phyloP scores from a whole-genome alignment of 2,797 vertebrate species.

The Orientallactaga sibirica region DNA sequence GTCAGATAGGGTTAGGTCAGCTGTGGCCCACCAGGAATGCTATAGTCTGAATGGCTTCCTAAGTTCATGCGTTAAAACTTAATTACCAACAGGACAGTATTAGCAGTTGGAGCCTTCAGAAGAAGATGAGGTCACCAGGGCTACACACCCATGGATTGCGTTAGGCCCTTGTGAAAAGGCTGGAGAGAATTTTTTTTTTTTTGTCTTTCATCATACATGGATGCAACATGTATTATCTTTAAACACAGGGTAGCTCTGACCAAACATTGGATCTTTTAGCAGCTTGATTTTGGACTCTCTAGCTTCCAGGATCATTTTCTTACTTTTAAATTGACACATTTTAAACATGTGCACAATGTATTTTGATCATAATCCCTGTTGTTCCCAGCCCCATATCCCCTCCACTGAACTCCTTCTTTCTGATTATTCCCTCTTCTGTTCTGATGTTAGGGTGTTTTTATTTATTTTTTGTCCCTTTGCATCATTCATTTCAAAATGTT shows the following conservation, averaged over 20 bases:
- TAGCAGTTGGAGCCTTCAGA: not conserved
- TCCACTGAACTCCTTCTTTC: too few relatives aligned
- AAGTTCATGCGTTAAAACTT: not conserved
- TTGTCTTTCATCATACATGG: not conserved
- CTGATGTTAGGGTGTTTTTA: too few relatives aligned
- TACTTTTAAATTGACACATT: too few relatives aligned
- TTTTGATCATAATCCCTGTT: too few relatives aligned
- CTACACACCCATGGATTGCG: not conserved
- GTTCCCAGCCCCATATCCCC: too few relatives aligned
- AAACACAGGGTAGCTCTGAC: not conserved
- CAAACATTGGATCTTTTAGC: not conserved
- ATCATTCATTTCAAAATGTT: too few relatives aligned
- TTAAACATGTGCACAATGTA: too few relatives aligned
- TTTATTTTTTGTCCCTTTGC: too few relatives aligned
- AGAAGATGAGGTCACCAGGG: not conserved
- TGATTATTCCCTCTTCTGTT: too few relatives aligned
- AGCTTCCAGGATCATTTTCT: not conserved
- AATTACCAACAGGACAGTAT: not conserved
- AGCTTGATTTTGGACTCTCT: not conserved
- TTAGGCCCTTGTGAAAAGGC: not conserved
- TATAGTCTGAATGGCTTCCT: not conserved
- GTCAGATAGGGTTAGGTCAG: not conserved
- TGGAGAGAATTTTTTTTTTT: not conserved
- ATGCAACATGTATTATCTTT: not conserved
- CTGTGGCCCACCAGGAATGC: not conserved